Conservation (phyloP, 2,888 invertebrate genomes). For the Xanthorhoe spadicearia region DNA sequence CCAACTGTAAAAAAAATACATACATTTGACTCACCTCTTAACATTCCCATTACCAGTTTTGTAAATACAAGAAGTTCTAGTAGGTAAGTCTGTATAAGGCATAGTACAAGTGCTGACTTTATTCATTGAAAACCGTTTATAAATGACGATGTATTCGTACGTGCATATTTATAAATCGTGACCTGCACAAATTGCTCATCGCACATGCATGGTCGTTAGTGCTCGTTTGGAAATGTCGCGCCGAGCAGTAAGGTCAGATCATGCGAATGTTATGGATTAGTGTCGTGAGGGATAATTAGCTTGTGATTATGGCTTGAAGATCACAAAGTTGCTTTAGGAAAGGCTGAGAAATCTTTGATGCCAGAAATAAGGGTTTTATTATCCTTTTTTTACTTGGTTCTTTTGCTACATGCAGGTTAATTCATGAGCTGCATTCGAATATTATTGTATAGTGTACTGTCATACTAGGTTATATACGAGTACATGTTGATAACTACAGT, state of each 20-base stretch:
- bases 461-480: too few relatives aligned
- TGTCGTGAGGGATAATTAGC: conserved; percentile 42
- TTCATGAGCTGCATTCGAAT: too few relatives aligned
- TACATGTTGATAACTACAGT: too few relatives aligned
- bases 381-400: background rate
- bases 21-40: background rate
- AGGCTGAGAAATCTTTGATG: background rate
- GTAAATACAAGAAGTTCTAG: too few relatives aligned
- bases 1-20: conserved; percentile 52
- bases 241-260: conserved; percentile 32
- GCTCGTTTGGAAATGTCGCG: conserved; percentile 41
- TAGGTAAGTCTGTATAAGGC: background rate
- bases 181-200: conserved; percentile 38
- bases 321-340: background rate
- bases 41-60: background rate
- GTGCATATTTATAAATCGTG: conserved; percentile 32
- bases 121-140: conserved; percentile 2
- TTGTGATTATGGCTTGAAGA: conserved; percentile 1
- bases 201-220: conserved; percentile 28
- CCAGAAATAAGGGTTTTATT: background rate
- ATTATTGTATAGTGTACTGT: too few relatives aligned
- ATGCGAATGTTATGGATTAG: conserved; percentile 41
- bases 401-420: too few relatives aligned
- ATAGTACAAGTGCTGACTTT: conserved; percentile 9
- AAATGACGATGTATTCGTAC: background rate